phyloP scores from a whole-genome alignment of 2,113 vertebrate species.

The Neoarius graeffei region DNA sequence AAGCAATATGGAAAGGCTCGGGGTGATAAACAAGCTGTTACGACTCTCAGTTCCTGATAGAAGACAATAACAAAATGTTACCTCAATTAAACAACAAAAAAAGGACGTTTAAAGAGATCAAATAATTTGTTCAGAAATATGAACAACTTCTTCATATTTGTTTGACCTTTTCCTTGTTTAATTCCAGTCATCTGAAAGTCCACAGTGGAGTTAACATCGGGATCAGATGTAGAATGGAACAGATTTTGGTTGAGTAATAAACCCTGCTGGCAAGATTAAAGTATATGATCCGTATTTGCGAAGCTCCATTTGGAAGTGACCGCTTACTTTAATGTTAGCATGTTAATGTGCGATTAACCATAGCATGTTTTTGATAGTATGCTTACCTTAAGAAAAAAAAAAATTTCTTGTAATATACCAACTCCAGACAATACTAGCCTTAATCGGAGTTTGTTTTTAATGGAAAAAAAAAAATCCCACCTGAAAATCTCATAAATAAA shows the following conservation, averaged over 20 bases:
- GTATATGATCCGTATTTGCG: slow-evolving; percentile 1
- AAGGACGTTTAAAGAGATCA: background rate
- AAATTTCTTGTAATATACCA: background rate
- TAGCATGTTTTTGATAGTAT: background rate
- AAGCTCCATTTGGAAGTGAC: background rate
- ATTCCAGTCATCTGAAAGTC: slow-evolving; percentile 5
- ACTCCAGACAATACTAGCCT: background rate
- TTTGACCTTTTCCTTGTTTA: background rate
- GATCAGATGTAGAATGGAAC: background rate
- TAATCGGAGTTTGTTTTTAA: background rate
- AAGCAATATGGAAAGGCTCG: background rate
- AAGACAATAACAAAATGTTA: background rate
- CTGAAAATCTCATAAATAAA: background rate
- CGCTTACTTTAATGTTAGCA: background rate
- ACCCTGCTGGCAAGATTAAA: background rate
- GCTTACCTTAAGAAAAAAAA: background rate
- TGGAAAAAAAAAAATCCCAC: background rate
- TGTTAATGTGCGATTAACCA: background rate
- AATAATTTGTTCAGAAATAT: background rate
- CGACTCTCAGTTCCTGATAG: background rate
- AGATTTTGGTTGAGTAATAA: background rate
- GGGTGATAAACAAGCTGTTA: background rate
- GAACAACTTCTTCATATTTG: background rate
- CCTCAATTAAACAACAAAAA: background rate
- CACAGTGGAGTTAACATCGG: slow-evolving; percentile 4